These are phyloP conservation scores for Parthenolecanium corni DNA, from an alignment of 2,888 invertebrate genomes.

Conservation along the genomic window DNA sequence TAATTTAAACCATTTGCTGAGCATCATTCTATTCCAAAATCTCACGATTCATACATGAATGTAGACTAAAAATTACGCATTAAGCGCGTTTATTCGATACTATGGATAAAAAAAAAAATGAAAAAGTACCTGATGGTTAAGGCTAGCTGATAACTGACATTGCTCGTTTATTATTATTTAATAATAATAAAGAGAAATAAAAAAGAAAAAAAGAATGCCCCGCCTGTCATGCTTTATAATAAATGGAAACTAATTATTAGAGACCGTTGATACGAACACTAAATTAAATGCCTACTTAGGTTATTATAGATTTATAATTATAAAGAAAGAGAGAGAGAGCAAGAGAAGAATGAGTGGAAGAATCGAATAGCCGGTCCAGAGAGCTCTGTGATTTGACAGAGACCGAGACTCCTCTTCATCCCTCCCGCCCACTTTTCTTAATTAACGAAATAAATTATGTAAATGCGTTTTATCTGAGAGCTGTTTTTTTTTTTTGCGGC, in stretches of 20 bases:
- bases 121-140: slow-evolving; percentile 7
- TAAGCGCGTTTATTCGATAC: not conserved
- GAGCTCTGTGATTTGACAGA: slow-evolving; percentile 14
- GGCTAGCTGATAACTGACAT: slow-evolving; percentile 9
- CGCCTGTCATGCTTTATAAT: slow-evolving; percentile 24
- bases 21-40: too few species aligned
- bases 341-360: not conserved
- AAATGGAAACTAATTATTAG: slow-evolving; percentile 28
- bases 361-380: slow-evolving; percentile 6
- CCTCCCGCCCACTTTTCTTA: slow-evolving; percentile 17
- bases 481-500: not conserved
- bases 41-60: too few species aligned
- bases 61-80: too few species aligned
- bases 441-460: slow-evolving; percentile 28
- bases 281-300: slow-evolving; percentile 28
- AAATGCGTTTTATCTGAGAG: slow-evolving; percentile 15
- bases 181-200: not conserved
- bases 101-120: not conserved
- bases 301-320: slow-evolving; percentile 24
- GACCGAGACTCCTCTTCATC: slow-evolving; percentile 7
- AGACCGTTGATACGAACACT: slow-evolving; percentile 22
- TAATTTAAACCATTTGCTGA: too few species aligned
- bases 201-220: slow-evolving; percentile 6
- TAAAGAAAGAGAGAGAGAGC: not conserved
- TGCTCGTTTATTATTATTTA: slow-evolving; percentile 18